A percentile compares a stretch with the other conserved stretches of the same genome.
These are phyloP conservation scores for Lanius collurio DNA, from an alignment of 2,113 vertebrate genomes.

Conservation along the genomic window DNA sequence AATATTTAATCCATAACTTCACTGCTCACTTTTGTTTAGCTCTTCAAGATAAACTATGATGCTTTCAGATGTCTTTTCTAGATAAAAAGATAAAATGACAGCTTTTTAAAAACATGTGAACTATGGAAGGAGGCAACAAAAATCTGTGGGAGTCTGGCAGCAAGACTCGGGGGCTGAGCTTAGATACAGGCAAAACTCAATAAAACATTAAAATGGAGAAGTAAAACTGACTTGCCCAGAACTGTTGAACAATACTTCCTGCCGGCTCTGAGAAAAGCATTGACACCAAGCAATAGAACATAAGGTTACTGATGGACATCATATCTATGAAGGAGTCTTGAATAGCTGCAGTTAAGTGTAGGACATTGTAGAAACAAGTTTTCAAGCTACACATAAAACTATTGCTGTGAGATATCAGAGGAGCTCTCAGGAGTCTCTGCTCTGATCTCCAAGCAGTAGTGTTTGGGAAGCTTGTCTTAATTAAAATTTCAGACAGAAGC, in stretches of 20 bases:
- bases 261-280: background rate
- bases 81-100: background rate
- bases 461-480: constrained; percentile 10
- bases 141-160: background rate
- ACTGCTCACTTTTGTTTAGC: background rate
- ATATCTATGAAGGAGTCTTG: background rate
- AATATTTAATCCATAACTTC: background rate
- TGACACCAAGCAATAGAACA: background rate
- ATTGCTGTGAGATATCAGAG: background rate
- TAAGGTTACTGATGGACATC: background rate
- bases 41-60: background rate
- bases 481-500: constrained; percentile 25
- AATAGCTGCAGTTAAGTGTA: background rate
- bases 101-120: background rate
- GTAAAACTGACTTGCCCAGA: background rate
- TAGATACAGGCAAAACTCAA: background rate
- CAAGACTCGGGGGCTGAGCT: background rate
- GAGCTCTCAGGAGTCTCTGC: background rate
- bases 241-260: constrained; percentile 24
- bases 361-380: background rate
- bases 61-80: background rate
- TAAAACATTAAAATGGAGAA: background rate
- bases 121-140: background rate
- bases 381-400: background rate
- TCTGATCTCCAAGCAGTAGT: background rate